Conservation (phyloP, 2,797 vertebrate species). For the Rallus crepitans region DNA sequence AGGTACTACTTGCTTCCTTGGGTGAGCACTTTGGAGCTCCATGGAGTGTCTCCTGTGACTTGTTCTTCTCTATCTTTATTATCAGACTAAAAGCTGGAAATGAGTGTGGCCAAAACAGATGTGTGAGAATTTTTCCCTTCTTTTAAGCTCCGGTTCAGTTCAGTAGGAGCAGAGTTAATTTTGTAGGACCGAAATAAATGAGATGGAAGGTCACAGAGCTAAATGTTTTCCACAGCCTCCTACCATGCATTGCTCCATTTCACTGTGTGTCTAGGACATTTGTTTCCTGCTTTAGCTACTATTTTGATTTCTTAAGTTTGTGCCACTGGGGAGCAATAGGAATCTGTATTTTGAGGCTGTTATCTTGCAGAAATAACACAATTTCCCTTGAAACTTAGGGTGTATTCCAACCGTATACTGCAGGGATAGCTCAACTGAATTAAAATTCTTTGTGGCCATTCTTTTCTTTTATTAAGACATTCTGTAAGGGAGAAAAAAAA, state of each 20-base stretch:
- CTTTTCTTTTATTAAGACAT: not conserved
- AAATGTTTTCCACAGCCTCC: conserved; percentile 44
- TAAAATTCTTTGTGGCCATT: not conserved
- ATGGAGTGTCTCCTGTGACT: not conserved
- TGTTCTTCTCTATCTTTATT: not conserved
- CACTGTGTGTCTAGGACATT: not conserved
- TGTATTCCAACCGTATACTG: not conserved
- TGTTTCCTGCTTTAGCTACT: conserved; percentile 4
- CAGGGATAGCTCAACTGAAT: not conserved
- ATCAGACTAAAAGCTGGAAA: not conserved
- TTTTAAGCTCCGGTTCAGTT: conserved; percentile 8
- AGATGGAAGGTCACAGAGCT: conserved; percentile 56
- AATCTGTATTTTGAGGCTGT: not conserved
- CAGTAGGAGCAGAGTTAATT: conserved; percentile 58
- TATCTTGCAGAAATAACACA: not conserved
- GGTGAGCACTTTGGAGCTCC: not conserved
- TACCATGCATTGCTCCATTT: conserved; percentile 44
- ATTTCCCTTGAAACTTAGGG: not conserved
- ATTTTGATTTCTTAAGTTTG: conserved; percentile 20
- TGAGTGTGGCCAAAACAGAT: not conserved
- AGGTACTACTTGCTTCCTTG: not conserved
- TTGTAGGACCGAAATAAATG: conserved; percentile 63
- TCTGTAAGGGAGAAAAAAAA: not conserved
- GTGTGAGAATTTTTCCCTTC: not conserved
- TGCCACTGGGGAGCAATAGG: conserved; percentile 15